Evolutionary conservation across 2,797 vertebrate species (phyloP).

Genomic region (Mus minutoides): DNA sequence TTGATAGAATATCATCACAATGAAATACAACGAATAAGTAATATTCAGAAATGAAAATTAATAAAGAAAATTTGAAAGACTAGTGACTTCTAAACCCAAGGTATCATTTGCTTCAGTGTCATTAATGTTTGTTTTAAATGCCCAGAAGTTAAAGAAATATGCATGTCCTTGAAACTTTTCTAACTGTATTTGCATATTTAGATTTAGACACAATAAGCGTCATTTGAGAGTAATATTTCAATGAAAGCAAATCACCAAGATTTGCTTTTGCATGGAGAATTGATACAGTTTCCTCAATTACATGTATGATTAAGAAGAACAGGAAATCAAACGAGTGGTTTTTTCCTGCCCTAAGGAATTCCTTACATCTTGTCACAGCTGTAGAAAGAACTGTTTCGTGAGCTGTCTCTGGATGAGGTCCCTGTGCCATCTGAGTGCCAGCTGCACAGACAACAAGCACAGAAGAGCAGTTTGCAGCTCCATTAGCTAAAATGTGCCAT

Average conservation of each 20-base stretch:
- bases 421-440: neutral
- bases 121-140: neutral
- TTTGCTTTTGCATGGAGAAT: conserved; percentile 45
- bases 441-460: conserved; percentile 26
- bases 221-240: neutral
- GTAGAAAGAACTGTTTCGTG: neutral
- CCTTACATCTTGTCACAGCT: neutral
- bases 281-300: conserved; percentile 27
- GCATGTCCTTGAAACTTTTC: conserved; percentile 6
- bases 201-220: neutral
- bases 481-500: conserved; percentile 43
- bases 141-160: neutral
- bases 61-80: neutral
- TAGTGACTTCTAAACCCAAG: conserved; percentile 3
- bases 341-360: neutral
- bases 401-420: neutral
- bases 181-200: conserved; percentile 1
- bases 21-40: conserved; percentile 16
- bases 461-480: conserved; percentile 37
- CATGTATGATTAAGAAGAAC: conserved; percentile 15
- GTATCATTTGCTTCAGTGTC: neutral
- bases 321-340: conserved; percentile 9
- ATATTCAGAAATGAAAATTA: conserved; percentile 10
- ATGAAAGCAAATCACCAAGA: neutral
- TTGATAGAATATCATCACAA: neutral